Conservation (phyloP, 1,140 invertebrate species). For the Bombus turneri region DNA sequence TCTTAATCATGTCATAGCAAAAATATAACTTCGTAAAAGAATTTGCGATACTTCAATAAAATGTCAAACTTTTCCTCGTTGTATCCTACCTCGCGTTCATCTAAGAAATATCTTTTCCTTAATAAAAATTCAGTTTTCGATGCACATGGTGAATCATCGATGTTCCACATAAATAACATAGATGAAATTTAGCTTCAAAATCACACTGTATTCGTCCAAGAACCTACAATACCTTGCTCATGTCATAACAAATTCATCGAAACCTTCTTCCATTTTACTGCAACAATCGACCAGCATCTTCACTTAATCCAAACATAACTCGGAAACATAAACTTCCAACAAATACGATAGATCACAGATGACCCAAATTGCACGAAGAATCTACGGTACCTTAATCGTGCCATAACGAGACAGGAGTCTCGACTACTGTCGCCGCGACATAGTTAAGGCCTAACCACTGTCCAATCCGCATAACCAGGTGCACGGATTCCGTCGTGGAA, state of each 20-base stretch:
- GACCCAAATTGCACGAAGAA: background rate
- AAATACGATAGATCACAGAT: background rate
- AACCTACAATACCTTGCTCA: background rate
- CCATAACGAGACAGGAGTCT: slow-evolving; percentile 55
- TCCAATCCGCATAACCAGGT: slow-evolving; percentile 35
- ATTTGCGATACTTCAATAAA: background rate
- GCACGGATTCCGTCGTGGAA: slow-evolving; percentile 17
- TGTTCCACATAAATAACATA: background rate
- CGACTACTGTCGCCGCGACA: slow-evolving; percentile 32
- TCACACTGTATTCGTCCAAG: background rate
- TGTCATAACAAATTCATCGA: background rate
- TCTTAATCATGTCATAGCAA: background rate
- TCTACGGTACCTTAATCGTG: slow-evolving; percentile 63
- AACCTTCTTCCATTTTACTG: background rate
- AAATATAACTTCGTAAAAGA: background rate
- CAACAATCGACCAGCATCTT: background rate
- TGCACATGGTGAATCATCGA: background rate
- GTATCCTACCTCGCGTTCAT: background rate
- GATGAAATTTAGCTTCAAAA: background rate
- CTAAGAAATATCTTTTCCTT: background rate
- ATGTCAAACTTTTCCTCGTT: too few species aligned
- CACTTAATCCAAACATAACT: background rate
- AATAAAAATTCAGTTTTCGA: background rate
- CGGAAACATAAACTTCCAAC: background rate
- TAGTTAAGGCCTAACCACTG: slow-evolving; percentile 42